Base-by-base conservation (phyloP, 2,113 vertebrate genomes). In the Galeopterus variegatus region DNA sequence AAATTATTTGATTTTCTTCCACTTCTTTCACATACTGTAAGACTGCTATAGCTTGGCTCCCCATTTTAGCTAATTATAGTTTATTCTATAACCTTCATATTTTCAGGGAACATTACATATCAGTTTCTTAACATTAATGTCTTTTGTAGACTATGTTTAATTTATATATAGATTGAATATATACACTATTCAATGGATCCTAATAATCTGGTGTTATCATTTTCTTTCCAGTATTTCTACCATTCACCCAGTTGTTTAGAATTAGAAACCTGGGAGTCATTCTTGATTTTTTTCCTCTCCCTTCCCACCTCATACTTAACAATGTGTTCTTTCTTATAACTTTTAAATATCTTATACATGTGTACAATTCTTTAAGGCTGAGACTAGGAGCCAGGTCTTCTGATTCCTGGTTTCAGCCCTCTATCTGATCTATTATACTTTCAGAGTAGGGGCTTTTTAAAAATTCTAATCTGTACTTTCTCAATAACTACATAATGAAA, bases 31-130 rank as follows among this genome's bases (percentile, higher is more conserved):
- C n/a, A n/a, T n/a, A n/a, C n/a, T n/a, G n/a, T n/a, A n/a, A n/a
- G n/a, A n/a, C n/a, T n/a, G n/a, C n/a, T n/a, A n/a, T n/a, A n/a
- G n/a, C n/a, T n/a, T n/a, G n/a, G n/a, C n/a, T n/a, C n/a, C 19
- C 6, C 26, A 60, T 90, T 92, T 93, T 96, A 96, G 17, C 31
- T 87, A 92, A 84, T 93, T 95, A 86, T 21, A 90, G 18, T 54
- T 94, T 91, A 76, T 77, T 89, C 62, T 91, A 56, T 50, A 93
- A 62, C 95, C 93, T 60, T 31, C 14, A 48, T 92, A 81, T 83
- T 96, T 96, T 84, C 84, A 85, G 54, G 18, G 28, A 79, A 48
- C 21, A n/a, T 36, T 96, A 65, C 56, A 2, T 77, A 77, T 88
- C 23, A 67, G 36, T 93, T 96, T 79, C 56, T 88, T 91, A 94